Evolutionary conservation across 2,797 vertebrate species (phyloP).

Genomic region (Spondyliosoma cantharus): DNA sequence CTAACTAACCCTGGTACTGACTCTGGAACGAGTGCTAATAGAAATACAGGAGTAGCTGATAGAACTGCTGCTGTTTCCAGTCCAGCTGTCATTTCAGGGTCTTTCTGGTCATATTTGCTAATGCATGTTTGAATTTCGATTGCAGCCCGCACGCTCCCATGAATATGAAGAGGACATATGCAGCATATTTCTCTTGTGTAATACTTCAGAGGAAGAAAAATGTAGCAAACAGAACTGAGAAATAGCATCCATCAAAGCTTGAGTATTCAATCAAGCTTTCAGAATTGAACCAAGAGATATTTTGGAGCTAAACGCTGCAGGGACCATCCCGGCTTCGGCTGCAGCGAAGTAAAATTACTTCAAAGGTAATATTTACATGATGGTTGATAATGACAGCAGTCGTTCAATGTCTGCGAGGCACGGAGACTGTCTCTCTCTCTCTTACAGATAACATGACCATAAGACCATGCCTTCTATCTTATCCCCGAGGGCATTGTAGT

Average conservation of each 20-base stretch:
- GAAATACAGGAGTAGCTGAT: background rate
- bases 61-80: slow-evolving; percentile 22
- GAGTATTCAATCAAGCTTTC: background rate
- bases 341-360: slow-evolving; percentile 19
- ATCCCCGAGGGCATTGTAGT: background rate
- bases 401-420: slow-evolving; percentile 30
- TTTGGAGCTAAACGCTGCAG: slow-evolving; percentile 25
- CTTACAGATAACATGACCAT: slow-evolving; percentile 29
- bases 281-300: slow-evolving; percentile 11
- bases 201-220: slow-evolving; percentile 24
- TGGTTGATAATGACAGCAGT: slow-evolving; percentile 29
- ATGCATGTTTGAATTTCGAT: slow-evolving; percentile 35
- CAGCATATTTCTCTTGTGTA: slow-evolving; percentile 39
- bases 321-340: slow-evolving; percentile 8
- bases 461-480: slow-evolving; percentile 22
- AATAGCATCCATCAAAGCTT: slow-evolving; percentile 21
- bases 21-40: background rate
- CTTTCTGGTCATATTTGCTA: slow-evolving; percentile 35
- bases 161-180: slow-evolving; percentile 32
- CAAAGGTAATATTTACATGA: slow-evolving; percentile 44
- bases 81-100: slow-evolving; percentile 31
- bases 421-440: slow-evolving; percentile 6
- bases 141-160: slow-evolving; percentile 33
- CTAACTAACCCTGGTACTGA: background rate
- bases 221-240: slow-evolving; percentile 13